Base-by-base conservation (phyloP, 2,113 vertebrate genomes). In the Sander vitreus region DNA sequence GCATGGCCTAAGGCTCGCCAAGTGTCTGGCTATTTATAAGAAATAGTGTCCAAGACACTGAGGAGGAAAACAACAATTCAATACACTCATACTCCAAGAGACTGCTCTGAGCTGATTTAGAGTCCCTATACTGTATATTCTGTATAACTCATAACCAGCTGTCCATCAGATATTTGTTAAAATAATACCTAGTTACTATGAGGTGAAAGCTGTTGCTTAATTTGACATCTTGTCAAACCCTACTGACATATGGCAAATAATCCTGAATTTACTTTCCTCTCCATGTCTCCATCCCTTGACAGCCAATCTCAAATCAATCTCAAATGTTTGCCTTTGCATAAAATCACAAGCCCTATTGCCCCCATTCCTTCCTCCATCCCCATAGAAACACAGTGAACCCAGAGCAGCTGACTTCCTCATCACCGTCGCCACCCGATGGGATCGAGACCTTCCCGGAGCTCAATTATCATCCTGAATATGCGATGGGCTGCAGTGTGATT, bases 391-490 rank as follows among this genome's bases (percentile, higher is more conserved):
- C 63, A 10, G 43, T 5, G 16, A 59, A 68, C 11, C 23, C 73
- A 3, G 73, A 86, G 75, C 83, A 15, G 78, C 82, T 10, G 76
- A 79, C 90, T 84, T 79, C 73, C 81, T 76, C 68, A 45, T 74
- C 87, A 54, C 79, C 27, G 15, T 30, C 13, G 48, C 27, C 60
- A 3, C 81, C 89, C 76, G 33, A 14, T 14, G 81, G 81, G 86
- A 86, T 80, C 58, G 16, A 80, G 90, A 76, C 82, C 85, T 76
- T 85, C 82, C 73, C 75, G 6, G 47, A 33, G 85, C 83, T 78
- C 82, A 78, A 85, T 91, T 87, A 90, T 76, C 85, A 50, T 63
- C 39, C 83, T 73, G 91, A 90, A 90, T 91, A 90, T 90, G 88
- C 86, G 68, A 72, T 21, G 76, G 83, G 91, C 80, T 72, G 91